Evolutionary conservation across 2,797 vertebrate species (phyloP).

Genomic region (Helostoma temminkii): DNA sequence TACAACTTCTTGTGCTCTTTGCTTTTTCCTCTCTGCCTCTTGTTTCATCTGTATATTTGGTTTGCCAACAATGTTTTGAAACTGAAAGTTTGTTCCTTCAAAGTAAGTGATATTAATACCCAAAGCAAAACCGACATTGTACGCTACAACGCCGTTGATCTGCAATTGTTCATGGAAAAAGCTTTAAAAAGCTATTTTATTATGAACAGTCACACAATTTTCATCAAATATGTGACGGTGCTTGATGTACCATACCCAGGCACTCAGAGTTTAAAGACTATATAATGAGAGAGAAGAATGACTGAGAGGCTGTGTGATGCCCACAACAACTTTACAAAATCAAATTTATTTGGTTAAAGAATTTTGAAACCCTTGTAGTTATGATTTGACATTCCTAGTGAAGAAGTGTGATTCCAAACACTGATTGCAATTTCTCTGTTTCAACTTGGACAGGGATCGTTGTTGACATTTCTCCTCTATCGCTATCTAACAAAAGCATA

Average conservation of each 20-base stretch:
- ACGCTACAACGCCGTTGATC: too few relatives aligned
- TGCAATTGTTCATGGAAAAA: too few relatives aligned
- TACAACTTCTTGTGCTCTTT: conserved; percentile 3
- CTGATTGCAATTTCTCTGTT: too few relatives aligned
- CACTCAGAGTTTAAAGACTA: background rate
- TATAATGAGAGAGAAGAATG: too few relatives aligned
- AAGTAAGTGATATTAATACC: conserved; percentile 9
- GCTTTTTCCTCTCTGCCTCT: conserved; percentile 15
- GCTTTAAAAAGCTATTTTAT: too few relatives aligned
- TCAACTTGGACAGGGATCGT: too few relatives aligned
- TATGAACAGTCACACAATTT: conserved; percentile 3
- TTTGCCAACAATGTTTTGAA: conserved; percentile 19
- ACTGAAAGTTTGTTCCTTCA: conserved; percentile 4
- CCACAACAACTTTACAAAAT: too few relatives aligned
- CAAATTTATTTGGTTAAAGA: background rate
- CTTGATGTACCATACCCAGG: background rate
- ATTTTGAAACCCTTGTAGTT: background rate
- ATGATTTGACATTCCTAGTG: background rate
- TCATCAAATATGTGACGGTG: background rate
- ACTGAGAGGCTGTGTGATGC: background rate
- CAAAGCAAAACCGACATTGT: background rate
- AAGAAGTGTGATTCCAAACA: background rate
- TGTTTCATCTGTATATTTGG: background rate
- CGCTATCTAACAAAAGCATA: too few relatives aligned
- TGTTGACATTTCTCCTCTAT: too few relatives aligned